Percentiles rank a stretch among this genome's conserved stretches.
Conservation (phyloP, 2,888 invertebrate genomes). For the Drosophila tripunctata region DNA sequence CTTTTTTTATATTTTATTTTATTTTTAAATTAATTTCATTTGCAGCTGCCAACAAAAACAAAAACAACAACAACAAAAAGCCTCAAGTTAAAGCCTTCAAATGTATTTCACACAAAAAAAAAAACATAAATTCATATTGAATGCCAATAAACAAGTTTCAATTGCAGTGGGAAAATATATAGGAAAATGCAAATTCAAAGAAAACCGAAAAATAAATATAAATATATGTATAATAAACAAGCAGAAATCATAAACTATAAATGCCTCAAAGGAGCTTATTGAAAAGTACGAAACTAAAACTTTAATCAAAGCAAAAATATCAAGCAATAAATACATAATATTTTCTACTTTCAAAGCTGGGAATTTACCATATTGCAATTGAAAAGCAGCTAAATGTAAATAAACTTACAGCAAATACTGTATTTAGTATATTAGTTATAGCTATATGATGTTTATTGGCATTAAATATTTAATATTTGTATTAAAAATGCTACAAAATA, state of each 20-base stretch:
- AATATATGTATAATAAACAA: slow-evolving; percentile 22
- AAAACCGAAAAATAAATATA: not conserved
- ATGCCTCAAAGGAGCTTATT: slow-evolving; percentile 10
- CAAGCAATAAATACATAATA: too few species aligned
- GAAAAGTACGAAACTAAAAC: not conserved
- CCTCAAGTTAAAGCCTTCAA: slow-evolving; percentile 23
- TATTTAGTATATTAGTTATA: not conserved
- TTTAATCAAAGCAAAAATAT: slow-evolving; percentile 5
- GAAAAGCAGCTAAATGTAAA: not conserved
- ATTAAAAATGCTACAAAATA: too few species aligned
- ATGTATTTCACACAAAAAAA: too few species aligned
- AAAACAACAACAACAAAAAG: not conserved
- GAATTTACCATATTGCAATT: not conserved
- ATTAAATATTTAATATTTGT: too few species aligned
- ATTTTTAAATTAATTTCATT: slow-evolving; percentile 66
- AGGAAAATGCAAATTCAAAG: slow-evolving; percentile 24
- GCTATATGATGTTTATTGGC: too few species aligned
- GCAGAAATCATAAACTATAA: slow-evolving; percentile 13
- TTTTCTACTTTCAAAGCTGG: not conserved
- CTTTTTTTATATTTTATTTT: slow-evolving; percentile 45
- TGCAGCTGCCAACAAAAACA: too few species aligned
- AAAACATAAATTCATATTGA: slow-evolving; percentile 10
- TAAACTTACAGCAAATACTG: not conserved
- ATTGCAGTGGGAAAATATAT: slow-evolving; percentile 5
- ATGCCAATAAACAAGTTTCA: slow-evolving; percentile 23